Base-by-base conservation (phyloP, 1,140 invertebrate species). In the Planococcus citri region DNA sequence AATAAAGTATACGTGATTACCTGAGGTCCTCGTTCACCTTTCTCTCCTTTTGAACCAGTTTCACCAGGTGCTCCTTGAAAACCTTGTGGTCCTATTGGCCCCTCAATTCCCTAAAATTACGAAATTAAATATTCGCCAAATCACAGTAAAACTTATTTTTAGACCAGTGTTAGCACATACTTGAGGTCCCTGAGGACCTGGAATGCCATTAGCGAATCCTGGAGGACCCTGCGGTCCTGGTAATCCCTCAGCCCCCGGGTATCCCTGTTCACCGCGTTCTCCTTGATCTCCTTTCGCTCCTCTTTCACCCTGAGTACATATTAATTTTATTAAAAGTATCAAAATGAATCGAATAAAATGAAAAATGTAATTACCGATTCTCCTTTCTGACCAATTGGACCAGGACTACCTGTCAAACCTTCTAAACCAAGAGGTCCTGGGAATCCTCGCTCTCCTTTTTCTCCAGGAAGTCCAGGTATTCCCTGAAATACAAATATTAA, bases 241-340 rank as follows among this genome's bases (percentile, higher is more conserved):
- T 4, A 17, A 27, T 1, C 71, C 71, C 9, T 41, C 69, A 20
- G 29, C 41, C 20, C 75, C 76, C 27, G 76, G 75, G 6, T 74
- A 73, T 61, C 80, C 81, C 10, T 57, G 69, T 10, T 75, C 71
- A 71, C 83, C 75, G 73, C 72, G 73, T 51, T 74, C 72, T 21
- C 80, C 81, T 6, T 74, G 74, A 37, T 41, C 24, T 41, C 69
- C 72, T 61, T 22, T 67, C 69, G 68, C 51, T 61, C 33, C 51
- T 27, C 72, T 73, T 21, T 37, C 70, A 27, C 21, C 22, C 58
- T 21, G 22, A n/a, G n/a, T n/a, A n/a, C n/a, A 41, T n/a, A n/a
- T n/a, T n/a, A n/a, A n/a, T n/a, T n/a, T n/a, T n/a, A 41, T 41
- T 41, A 41, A 41, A 9, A 41, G n/a, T 41, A 41, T 10, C 37